Base-by-base conservation (phyloP, 2,797 vertebrate species). In the Catostomus latipinnis region DNA sequence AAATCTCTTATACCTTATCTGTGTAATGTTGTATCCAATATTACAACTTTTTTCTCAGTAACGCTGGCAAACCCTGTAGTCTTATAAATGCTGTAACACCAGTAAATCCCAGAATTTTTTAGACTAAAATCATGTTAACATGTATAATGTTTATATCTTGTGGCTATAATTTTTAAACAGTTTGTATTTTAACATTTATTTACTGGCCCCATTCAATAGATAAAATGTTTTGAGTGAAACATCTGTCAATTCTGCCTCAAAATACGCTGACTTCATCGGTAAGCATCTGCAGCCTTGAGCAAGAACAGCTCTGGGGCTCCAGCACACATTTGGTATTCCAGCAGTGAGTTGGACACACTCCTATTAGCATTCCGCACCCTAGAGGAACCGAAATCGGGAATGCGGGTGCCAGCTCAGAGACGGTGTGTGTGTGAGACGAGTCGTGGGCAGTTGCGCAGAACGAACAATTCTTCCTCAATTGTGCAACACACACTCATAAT, bases 401-500 rank as follows among this genome's bases (percentile, higher is more conserved):
- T 3, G 11, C 11, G 46, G 52, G 22, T 0, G 4, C n/a, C 18
- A 45, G 71, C 50, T 48, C 16, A 56, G 43, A 45, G 45, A 60
- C 7, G 12, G 22, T 48, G 48, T 4, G 68, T 85, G 52, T 73
- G 78, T 10, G 46, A 63, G 79, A 81, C 10, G 10, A 53, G 60
- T 57, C 53, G 56, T 50, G 80, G 82, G 65, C 74, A 57, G 63
- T 84, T 85, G 63, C 6, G 70, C 85, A 78, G 88, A 92, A 90
- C 82, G 1, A 53, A 76, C 86, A 70, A 85, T 89, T 84, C 85
- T 72, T 81, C 83, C 87, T 81, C 84, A 89, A 84, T 86, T 86
- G 88, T 88, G 79, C 86, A 92, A 88, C 87, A 88, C 87, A 70
- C 82, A 7, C 84, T 81, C 86, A 86, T 89, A 90, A 90, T 90